These are phyloP conservation scores for Glomeris maerens DNA, from an alignment of 1,140 invertebrate genomes.

Conservation along the genomic window DNA sequence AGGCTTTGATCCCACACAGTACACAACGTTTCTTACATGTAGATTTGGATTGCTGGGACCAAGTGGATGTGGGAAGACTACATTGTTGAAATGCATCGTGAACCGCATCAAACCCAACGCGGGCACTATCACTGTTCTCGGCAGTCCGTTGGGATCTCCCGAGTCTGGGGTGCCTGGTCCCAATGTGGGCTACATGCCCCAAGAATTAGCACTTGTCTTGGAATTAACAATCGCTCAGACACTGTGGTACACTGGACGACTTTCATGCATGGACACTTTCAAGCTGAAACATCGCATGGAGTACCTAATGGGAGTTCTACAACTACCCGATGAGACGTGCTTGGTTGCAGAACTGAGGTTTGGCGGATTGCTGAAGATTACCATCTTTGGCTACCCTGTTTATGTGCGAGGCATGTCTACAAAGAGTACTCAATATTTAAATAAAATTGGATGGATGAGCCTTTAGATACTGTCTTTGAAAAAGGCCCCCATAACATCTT, in stretches of 20 bases:
- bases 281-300: conserved; percentile 65
- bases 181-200: conserved; percentile 66
- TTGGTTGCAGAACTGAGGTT: conserved; percentile 77
- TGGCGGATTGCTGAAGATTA: no score
- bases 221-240: conserved; percentile 91
- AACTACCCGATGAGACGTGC: conserved; percentile 66
- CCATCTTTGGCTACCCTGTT: no score
- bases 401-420: no score
- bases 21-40: no score
- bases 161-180: conserved; percentile 29
- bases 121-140: conserved; percentile 49
- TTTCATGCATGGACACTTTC: conserved; percentile 70
- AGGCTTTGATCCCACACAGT: no score
- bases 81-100: conserved; percentile 71
- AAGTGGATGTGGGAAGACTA: conserved; percentile 56
- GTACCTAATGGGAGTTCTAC: conserved; percentile 77
- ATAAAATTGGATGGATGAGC: no score
- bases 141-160: conserved; percentile 70
- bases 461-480: no score
- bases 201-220: conserved; percentile 76
- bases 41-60: conserved; percentile 60
- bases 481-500: no score
- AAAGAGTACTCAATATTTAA: background rate
- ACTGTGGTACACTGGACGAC: conserved; percentile 91
- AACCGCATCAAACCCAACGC: conserved; percentile 61